These are phyloP conservation scores for Cotesia chilonis DNA, from an alignment of 1,140 invertebrate species.

Conservation along the genomic window DNA sequence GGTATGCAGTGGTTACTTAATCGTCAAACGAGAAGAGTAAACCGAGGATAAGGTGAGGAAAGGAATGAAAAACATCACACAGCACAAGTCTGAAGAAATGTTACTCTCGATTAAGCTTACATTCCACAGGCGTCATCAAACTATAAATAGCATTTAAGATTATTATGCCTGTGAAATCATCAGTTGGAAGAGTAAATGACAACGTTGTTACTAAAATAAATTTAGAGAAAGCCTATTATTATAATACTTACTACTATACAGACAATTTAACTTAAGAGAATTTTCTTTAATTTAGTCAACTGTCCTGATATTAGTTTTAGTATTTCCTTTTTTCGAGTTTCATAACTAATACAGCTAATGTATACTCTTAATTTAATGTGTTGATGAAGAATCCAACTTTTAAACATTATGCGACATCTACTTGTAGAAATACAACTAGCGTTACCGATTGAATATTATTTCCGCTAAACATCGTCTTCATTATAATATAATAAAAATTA, in stretches of 20 bases:
- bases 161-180: slow-evolving; percentile 21
- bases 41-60: not conserved
- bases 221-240: not conserved
- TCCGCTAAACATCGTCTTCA: no score
- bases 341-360: no score
- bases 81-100: not conserved
- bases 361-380: no score
- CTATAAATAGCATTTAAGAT: slow-evolving; percentile 24
- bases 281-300: no score
- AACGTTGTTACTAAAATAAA: not conserved
- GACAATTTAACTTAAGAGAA: no score
- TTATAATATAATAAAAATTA: not conserved
- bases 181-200: slow-evolving; percentile 8
- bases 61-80: not conserved
- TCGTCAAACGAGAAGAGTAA: no score
- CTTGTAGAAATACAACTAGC: not conserved
- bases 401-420: not conserved
- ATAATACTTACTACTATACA: not conserved
- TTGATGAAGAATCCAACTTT: no score
- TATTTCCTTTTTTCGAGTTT: no score
- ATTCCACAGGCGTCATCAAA: slow-evolving; percentile 23
- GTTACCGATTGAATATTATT: no score
- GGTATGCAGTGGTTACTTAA: no score
- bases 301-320: no score
- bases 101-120: slow-evolving; percentile 18